These are phyloP conservation scores for Dromaius novaehollandiae DNA, from an alignment of 2,113 vertebrate species.

Conservation along the genomic window DNA sequence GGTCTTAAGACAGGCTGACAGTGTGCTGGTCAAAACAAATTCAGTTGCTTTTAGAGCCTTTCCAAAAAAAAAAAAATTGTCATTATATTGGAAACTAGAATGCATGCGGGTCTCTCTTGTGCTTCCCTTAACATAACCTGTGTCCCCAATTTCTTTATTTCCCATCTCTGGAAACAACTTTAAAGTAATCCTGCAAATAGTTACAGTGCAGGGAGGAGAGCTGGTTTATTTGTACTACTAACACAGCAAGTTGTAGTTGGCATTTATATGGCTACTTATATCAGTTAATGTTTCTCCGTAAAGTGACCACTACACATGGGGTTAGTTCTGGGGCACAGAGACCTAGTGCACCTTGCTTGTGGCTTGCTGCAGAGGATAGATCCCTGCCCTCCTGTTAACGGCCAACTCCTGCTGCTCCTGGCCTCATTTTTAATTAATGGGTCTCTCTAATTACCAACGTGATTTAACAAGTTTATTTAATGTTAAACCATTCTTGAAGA, in stretches of 20 bases:
- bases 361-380: neutral
- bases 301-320: neutral
- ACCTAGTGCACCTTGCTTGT: neutral
- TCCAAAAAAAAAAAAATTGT: slow-evolving; percentile 41
- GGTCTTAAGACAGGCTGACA: neutral
- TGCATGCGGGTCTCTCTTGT: neutral
- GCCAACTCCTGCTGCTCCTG: neutral
- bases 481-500: neutral
- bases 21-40: slow-evolving; percentile 25
- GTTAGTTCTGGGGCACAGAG: neutral
- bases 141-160: neutral
- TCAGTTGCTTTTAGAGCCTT: slow-evolving; percentile 45
- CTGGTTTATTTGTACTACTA: neutral
- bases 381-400: neutral
- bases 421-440: neutral
- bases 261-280: neutral
- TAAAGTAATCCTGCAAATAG: neutral
- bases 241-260: neutral
- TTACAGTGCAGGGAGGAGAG: neutral
- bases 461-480: neutral
- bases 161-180: neutral
- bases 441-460: neutral
- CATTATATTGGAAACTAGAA: neutral
- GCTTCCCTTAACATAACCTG: neutral
- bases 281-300: neutral